Conservation (phyloP, 2,113 vertebrate species). For the Oreochromis niloticus region DNA sequence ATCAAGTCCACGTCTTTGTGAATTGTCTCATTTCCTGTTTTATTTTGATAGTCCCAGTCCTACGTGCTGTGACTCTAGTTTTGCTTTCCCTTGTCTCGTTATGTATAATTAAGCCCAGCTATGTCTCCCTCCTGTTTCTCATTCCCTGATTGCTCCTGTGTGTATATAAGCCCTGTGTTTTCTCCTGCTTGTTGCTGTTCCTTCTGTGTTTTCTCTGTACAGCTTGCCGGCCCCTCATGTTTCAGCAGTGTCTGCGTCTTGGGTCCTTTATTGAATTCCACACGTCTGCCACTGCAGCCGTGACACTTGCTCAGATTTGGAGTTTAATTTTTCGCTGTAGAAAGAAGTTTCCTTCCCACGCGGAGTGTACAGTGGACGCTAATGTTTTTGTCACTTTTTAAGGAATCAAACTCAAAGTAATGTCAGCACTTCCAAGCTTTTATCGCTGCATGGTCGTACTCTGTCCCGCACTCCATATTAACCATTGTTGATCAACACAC, state of each 20-base stretch:
- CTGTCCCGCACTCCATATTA: background rate
- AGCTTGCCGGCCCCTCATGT: fast-evolving
- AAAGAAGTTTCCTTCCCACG: background rate
- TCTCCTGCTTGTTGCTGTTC: background rate
- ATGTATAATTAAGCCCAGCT: background rate
- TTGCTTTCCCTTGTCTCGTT: background rate
- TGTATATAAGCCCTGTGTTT: background rate
- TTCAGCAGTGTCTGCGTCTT: fast-evolving
- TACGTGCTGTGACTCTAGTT: background rate
- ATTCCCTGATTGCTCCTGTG: background rate
- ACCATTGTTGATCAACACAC: background rate
- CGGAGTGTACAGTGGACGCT: background rate
- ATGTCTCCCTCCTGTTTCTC: background rate
- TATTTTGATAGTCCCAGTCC: background rate
- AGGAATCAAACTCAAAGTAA: background rate
- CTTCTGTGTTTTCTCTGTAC: background rate
- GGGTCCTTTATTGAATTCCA: background rate
- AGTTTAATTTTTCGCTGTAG: background rate
- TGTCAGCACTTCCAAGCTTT: background rate
- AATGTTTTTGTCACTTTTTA: background rate
- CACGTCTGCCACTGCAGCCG: fast-evolving
- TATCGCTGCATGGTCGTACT: background rate
- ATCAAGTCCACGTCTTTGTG: background rate
- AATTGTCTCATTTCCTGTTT: background rate
- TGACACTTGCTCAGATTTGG: background rate